These are phyloP conservation scores for Chrosomus eos DNA, from an alignment of 2,797 vertebrate genomes.

Conservation along the genomic window DNA sequence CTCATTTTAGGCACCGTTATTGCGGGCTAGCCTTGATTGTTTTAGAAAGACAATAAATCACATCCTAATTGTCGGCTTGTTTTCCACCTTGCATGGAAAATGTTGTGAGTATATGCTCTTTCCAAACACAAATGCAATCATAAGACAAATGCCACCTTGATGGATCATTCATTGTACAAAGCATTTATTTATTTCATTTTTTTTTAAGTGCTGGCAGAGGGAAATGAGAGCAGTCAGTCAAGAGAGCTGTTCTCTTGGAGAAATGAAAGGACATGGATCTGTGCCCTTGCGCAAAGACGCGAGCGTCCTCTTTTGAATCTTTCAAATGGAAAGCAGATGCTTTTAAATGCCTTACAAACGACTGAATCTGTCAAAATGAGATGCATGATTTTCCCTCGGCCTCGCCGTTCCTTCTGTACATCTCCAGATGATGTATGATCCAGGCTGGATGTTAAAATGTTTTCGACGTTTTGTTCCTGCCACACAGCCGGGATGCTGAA, in stretches of 20 bases:
- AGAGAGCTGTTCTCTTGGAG: constrained; percentile 16
- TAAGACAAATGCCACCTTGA: constrained; percentile 38
- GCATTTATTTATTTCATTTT: constrained; percentile 34
- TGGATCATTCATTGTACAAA: constrained; percentile 15
- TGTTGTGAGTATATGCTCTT: constrained; percentile 24
- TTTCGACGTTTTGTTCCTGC: constrained; percentile 63
- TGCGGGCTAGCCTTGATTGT: constrained; percentile 13
- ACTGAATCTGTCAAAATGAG: constrained; percentile 63
- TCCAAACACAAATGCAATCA: constrained; percentile 43
- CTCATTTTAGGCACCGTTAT: background rate
- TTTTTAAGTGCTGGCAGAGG: constrained; percentile 23
- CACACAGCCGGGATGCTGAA: constrained; percentile 63
- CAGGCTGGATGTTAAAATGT: constrained; percentile 63
- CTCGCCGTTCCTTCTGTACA: constrained; percentile 57
- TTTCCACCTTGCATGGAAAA: constrained; percentile 25
- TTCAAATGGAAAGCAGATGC: constrained; percentile 53
- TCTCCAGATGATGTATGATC: constrained; percentile 71
- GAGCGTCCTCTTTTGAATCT: constrained; percentile 55
- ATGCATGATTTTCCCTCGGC: constrained; percentile 55
- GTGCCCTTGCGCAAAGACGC: constrained; percentile 50
- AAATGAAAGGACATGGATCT: constrained; percentile 41
- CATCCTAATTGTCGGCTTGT: constrained; percentile 27
- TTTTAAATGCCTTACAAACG: constrained; percentile 64
- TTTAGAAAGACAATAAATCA: constrained; percentile 28
- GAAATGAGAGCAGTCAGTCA: constrained; percentile 35